Evolutionary conservation across 2,797 vertebrate species (phyloP).

Genomic region (Aselliscus stoliczkanus): DNA sequence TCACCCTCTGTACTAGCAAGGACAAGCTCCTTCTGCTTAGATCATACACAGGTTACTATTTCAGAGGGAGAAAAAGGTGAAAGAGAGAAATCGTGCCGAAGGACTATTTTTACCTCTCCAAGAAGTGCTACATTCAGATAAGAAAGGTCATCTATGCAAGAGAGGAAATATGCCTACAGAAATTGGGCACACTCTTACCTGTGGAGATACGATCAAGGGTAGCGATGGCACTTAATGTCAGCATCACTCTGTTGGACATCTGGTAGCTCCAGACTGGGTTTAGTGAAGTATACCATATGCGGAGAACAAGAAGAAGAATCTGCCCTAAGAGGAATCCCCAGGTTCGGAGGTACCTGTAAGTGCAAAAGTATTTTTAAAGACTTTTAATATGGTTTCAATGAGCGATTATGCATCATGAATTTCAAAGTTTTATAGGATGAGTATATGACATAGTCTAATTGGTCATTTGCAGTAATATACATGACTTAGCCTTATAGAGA

Average conservation of each 20-base stretch:
- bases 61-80: not conserved
- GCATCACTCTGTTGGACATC: conserved; percentile 70
- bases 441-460: not conserved
- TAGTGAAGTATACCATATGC: conserved; percentile 81
- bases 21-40: not conserved
- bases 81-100: not conserved
- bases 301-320: conserved; percentile 79
- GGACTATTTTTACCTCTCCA: not conserved
- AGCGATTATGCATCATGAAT: not conserved
- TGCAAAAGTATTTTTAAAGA: not conserved
- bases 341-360: conserved; percentile 77
- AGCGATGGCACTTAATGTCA: conserved; percentile 70
- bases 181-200: conserved; percentile 52
- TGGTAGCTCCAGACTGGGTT: conserved; percentile 80
- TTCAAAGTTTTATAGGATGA: not conserved
- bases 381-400: not conserved
- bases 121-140: not conserved
- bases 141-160: not conserved
- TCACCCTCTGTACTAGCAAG: not conserved
- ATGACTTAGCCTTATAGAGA: not conserved
- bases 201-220: conserved; percentile 70
- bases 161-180: not conserved
- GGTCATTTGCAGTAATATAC: not conserved
- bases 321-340: conserved; percentile 83
- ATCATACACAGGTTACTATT: not conserved